These are phyloP conservation scores for Drosophila burlai DNA, from an alignment of 1,140 invertebrate genomes.

Conservation along the genomic window DNA sequence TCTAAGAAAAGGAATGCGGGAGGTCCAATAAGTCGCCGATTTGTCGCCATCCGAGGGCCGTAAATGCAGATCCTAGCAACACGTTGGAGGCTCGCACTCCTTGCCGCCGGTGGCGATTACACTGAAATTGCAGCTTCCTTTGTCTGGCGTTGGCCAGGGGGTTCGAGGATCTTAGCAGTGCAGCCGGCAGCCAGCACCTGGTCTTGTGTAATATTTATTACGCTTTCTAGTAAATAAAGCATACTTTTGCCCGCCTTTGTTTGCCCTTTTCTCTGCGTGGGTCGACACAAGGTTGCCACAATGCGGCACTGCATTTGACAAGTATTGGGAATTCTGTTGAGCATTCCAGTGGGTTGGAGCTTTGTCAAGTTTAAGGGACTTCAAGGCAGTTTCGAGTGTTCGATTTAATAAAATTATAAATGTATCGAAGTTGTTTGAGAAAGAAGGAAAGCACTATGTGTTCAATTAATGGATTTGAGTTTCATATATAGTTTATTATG, in stretches of 20 bases:
- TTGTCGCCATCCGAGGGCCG: constrained; percentile 36
- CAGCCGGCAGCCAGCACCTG: constrained; percentile 57
- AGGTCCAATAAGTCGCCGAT: constrained; percentile 51
- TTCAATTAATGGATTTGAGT: neutral
- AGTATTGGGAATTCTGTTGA: constrained; percentile 23
- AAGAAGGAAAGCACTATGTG: neutral
- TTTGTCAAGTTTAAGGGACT: neutral
- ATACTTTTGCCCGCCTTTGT: constrained; percentile 57
- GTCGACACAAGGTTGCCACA: constrained; percentile 28
- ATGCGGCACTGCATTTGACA: constrained; percentile 57
- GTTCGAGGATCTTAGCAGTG: constrained; percentile 21
- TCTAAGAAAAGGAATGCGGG: constrained; percentile 22
- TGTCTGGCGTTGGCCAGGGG: constrained; percentile 25
- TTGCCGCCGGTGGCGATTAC: constrained; percentile 31
- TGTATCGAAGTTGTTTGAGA: neutral
- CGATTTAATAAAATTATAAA: neutral
- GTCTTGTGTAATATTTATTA: constrained; percentile 81
- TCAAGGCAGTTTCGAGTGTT: neutral
- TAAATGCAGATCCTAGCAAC: constrained; percentile 45
- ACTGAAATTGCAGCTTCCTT: constrained; percentile 51
- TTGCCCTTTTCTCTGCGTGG: constrained; percentile 20
- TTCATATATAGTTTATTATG: too few relatives aligned
- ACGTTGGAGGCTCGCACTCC: constrained; percentile 30
- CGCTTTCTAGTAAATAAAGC: constrained; percentile 75
- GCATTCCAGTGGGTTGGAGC: neutral